Conservation (phyloP, 1,140 invertebrate species). For the Agrypnia vestita region DNA sequence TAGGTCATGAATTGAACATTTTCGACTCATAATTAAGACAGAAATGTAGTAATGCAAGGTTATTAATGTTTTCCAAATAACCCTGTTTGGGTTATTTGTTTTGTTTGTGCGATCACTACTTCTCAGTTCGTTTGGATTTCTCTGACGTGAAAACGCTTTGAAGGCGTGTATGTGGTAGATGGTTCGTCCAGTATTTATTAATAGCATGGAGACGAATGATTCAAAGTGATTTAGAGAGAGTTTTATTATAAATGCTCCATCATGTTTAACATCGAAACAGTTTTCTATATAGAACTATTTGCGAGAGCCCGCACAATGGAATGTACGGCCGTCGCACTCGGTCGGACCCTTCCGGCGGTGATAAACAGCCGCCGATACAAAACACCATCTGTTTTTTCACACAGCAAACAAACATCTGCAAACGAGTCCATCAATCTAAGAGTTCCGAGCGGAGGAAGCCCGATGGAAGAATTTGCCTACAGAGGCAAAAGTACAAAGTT, state of each 20-base stretch:
- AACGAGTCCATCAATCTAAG: conserved; percentile 60
- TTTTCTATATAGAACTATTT: conserved; percentile 38
- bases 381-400: conserved; percentile 57
- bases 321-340: conserved; percentile 36
- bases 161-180: no score
- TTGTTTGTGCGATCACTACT: no score
- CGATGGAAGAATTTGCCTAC: conserved; percentile 58
- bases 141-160: no score
- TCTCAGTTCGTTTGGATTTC: no score
- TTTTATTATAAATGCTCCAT: conserved; percentile 16
- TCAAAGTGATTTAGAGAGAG: not conserved
- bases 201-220: no score
- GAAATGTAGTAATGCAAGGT: no score
- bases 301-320: conserved; percentile 30
- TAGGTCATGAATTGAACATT: no score
- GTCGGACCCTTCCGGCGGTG: conserved; percentile 43
- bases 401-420: conserved; percentile 54
- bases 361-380: conserved; percentile 55
- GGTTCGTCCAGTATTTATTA: no score
- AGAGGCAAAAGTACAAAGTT: conserved; percentile 34
- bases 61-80: no score
- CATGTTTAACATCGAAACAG: conserved; percentile 34
- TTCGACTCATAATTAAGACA: no score
- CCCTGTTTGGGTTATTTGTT: no score
- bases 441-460: conserved; percentile 49